Base-by-base conservation (phyloP, 2,797 vertebrate species). In the Brachyrhaphis roseni region DNA sequence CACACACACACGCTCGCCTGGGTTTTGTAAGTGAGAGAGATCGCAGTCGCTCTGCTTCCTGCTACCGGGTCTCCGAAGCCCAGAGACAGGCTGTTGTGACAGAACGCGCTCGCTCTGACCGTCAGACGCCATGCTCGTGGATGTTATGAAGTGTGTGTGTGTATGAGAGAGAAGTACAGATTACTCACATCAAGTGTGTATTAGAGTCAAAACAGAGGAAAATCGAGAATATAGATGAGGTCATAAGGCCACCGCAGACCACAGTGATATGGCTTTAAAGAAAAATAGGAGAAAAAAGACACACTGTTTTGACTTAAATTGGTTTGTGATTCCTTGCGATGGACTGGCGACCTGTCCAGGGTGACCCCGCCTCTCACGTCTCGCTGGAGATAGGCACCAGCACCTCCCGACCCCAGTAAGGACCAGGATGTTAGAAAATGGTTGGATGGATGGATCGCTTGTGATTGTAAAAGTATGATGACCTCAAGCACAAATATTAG, bases 21-120 rank as follows among this genome's bases (percentile, higher is more conserved):
- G 64, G 85, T 94, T 94, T 90, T 87, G 88, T 85, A 92, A 92
- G 87, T 81, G 84, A 81, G 80, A 88, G 86, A 83, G 90, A 84
- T 92, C 80, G 82, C 87, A 89, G 87, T 46, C 81, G 81, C 86
- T 81, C 79, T 72, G 86, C 90, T 94, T 94, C 93, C 93, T 94
- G 93, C 88, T 87, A 62, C 83, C 49, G 72, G 74, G 75, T 80
- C 79, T 71, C 79, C 55, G 81, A 75, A 87, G 79, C 87, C 71
- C 59, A 88, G 71, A 83, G 75, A 79, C 81, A 74, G 83, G 59
- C 83, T 86, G 86, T 81, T 77, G 77, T 84, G 72, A 86, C 74
- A 88, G 79, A 72, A 3, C 68, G 51, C 51, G 59, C 64, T 41
- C 34, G 62, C 72, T 18, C 34, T 15, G 70, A 82, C 43, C 34